A percentile compares a stretch with the other conserved stretches of the same genome.
Conservation (phyloP, 2,797 vertebrate species). For the Danio albolineatus region DNA sequence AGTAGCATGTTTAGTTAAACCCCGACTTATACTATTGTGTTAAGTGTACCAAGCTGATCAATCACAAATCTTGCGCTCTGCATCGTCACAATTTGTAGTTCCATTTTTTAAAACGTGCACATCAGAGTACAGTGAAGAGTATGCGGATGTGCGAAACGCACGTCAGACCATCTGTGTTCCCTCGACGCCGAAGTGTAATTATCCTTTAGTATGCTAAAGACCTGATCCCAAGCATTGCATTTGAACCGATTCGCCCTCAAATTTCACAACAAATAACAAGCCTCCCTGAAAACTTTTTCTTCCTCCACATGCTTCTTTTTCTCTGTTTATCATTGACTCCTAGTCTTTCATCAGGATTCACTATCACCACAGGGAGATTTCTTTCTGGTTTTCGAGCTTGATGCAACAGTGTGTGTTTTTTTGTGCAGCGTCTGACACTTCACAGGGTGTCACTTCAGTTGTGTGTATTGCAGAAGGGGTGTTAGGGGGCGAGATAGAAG, state of each 20-base stretch:
- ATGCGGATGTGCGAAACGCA: too few relatives aligned
- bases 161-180: too few relatives aligned
- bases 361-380: slow-evolving; percentile 16
- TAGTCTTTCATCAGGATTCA: slow-evolving; percentile 44
- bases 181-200: too few relatives aligned
- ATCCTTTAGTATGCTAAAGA: background rate
- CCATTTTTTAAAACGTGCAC: too few relatives aligned
- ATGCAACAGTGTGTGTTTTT: slow-evolving; percentile 43
- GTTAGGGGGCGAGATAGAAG: slow-evolving; percentile 36
- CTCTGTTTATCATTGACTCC: slow-evolving; percentile 27
- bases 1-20: too few relatives aligned
- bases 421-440: slow-evolving; percentile 37
- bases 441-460: slow-evolving; percentile 33
- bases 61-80: too few relatives aligned
- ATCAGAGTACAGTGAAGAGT: too few relatives aligned
- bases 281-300: slow-evolving; percentile 20
- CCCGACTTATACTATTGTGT: too few relatives aligned
- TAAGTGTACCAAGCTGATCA: too few relatives aligned
- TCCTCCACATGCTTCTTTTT: slow-evolving; percentile 7
- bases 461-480: slow-evolving; percentile 31
- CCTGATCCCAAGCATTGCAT: slow-evolving; percentile 2
- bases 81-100: too few relatives aligned
- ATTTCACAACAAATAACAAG: slow-evolving; percentile 44
- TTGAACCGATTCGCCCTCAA: slow-evolving; percentile 9
- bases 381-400: slow-evolving; percentile 23